Evolutionary conservation across 1,140 invertebrate species (phyloP), one percentile per base, ranked within the genome.

Genomic region (Pogonus chalceus): DNA sequence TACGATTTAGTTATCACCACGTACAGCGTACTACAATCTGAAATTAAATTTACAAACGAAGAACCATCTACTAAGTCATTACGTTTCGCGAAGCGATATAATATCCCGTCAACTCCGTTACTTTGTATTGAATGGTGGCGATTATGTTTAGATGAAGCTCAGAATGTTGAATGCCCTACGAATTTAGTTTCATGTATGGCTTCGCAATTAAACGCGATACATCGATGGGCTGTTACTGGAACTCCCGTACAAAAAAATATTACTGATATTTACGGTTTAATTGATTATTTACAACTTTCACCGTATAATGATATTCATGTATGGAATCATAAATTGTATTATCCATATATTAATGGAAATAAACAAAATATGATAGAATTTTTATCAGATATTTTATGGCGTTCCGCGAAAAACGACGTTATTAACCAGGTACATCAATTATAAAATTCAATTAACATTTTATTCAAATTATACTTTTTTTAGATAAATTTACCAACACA

Each of bases 121-220:
- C 68, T 77, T 1, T 75, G 77, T 62, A 73, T 90, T 0, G 67
- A 82, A 48, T 91, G 84, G 84, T 90, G 85, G 86, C 73, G 88
- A 35, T 71, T 89, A 21, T 87, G 84, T 65, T 69, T 90, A 12
- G 88, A 91, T 72, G 88, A 91, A 73, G 87, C 86, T 35, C 88
- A 91, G 72, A 87, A 88, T 77, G 85, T 89, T 1, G 87, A 89
- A 67, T 73, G 74, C 56, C 71, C 75, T 1, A 72, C 76, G 2
- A 74, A 74, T 23, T 70, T 73, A 59, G 69, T 76, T 0, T 77
- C 83, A 1, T 70, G 76, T 58, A 85, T 90, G 82, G 84, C 82
- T 0, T 62, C 72, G 16, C 65, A 74, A 58, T 62, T 88, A 20
- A 62, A 63, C 18, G 78, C 80, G 2, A 61, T 78, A 4, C 79